Evolutionary conservation across 2,888 invertebrate species (phyloP), one percentile per base, ranked within the genome.

Genomic region (Steinernema carpocapsae): DNA sequence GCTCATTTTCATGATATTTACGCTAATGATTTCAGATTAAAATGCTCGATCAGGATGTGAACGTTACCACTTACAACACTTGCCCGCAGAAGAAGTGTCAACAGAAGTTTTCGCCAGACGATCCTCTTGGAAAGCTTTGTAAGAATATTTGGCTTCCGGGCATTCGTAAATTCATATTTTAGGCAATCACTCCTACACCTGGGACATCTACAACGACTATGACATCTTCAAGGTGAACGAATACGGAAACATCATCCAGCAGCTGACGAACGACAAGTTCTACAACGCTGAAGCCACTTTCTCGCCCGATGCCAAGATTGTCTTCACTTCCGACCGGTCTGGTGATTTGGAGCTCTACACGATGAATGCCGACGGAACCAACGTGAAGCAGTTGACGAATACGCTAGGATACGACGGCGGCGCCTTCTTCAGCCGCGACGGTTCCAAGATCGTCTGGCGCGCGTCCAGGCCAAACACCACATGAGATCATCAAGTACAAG

Each of bases 401-500:
- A 74, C 52, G 22, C 76, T 82, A 24, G 86, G 86, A 24, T 86
- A 86, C 76, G 85, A 86, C 59, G 86, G 86, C 12, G 86, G 86
- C 29, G 82, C 83, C 1, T 86, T 86, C 81, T 86, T 86, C 78
- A 81, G 82, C 56, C 84, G 84, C 0, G 85, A 86, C 71, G 84
- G 85, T 42, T 84, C 79, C 72, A 76, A 82, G 17, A 76, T 86
- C 29, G 80, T 86, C 19, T 86, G 83, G 76, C 73, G 86, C 0
- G 86, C 86, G 0, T 83, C 83, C n/a, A 72, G 83, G 22, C 85
- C 85, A 1, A 83, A 83, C 1, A 10, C 26, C 2, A 77, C 75
- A 6, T n/a, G 85, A 84, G 51, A 76, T 82, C 12, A 77, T 76
- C 0, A 80, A 80, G 45, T 86, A 86, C 75, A 82, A 82, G 76